Evolutionary conservation across 1,140 invertebrate species (phyloP), one percentile per base, ranked within the genome.

Genomic region (Atopsyche davidsoni): DNA sequence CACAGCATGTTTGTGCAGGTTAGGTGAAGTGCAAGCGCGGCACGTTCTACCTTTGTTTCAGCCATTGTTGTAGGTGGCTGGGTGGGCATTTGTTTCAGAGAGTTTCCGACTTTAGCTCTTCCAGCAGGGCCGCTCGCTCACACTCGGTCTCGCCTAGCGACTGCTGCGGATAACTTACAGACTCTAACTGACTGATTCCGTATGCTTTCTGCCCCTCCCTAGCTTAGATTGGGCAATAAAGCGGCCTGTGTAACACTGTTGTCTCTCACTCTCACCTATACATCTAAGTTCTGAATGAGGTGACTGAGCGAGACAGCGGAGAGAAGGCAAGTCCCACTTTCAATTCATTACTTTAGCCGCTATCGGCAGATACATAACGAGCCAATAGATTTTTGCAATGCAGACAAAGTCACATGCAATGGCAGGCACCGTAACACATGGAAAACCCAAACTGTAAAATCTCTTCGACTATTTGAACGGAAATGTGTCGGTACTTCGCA

Each of bases 141-240:
- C n/a, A n/a, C n/a, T n/a, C n/a, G n/a, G n/a, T n/a, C n/a, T n/a
- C n/a, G n/a, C n/a, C n/a, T n/a, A n/a, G n/a, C n/a, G n/a, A n/a
- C n/a, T n/a, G n/a, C n/a, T n/a, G 34, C 18, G 39, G 28, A 24
- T 49, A 17, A 21, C 35, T 43, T 41, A 28, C 10, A 39, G 39
- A 52, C 44, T 49, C 24, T 51, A 56, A 51, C 39, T 57, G 39
- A 74, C 69, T 74, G 67, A 74, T 70, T 68, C 65, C 69, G 70
- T 72, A 68, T 74, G 72, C 72, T 74, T 74, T 74, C 64, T 74
- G 72, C 72, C 72, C 72, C 68, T 72, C 67, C 70, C 68, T 74
- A 74, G 72, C 72, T 63, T 74, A 74, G 72, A 74, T 74, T 68
- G 72, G 72, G 72, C 70, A 74, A 67, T 70, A 69, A 68, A 63